These are phyloP conservation scores for Pecten maximus DNA, from an alignment of 2,888 invertebrate species.

Conservation along the genomic window DNA sequence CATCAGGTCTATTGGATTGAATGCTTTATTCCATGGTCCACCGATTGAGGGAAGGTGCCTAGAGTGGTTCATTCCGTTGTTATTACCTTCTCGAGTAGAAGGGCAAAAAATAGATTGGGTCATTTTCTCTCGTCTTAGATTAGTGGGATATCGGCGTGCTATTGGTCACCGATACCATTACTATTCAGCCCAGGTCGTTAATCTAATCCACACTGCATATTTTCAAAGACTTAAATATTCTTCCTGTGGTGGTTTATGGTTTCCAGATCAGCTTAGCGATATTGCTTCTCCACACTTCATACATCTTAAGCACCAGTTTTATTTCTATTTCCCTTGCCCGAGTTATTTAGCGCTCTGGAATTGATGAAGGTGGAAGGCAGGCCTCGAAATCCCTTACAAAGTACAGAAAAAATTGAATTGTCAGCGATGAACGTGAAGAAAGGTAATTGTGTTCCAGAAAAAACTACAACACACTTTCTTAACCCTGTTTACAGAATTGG, in stretches of 20 bases:
- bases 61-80: neutral
- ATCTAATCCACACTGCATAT: constrained; percentile 17
- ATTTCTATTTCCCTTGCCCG: neutral
- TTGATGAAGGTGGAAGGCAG: neutral
- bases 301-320: neutral
- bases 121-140: neutral
- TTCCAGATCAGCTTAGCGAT: neutral
- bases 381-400: neutral
- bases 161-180: neutral
- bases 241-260: neutral
- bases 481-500: neutral
- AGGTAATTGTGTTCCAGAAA: neutral
- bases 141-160: neutral
- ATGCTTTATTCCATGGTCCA: neutral
- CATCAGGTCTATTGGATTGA: neutral
- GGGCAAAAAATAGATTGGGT: constrained; percentile 14
- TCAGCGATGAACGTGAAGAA: neutral
- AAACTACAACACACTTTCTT: neutral
- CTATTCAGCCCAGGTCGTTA: neutral
- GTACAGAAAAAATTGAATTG: neutral
- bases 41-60: neutral
- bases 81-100: neutral
- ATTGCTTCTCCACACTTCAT: neutral
- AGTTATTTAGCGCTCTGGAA: neutral
- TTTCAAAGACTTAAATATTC: constrained; percentile 24